Conservation (phyloP, 1,140 invertebrate genomes). For the Mercenaria mercenaria region DNA sequence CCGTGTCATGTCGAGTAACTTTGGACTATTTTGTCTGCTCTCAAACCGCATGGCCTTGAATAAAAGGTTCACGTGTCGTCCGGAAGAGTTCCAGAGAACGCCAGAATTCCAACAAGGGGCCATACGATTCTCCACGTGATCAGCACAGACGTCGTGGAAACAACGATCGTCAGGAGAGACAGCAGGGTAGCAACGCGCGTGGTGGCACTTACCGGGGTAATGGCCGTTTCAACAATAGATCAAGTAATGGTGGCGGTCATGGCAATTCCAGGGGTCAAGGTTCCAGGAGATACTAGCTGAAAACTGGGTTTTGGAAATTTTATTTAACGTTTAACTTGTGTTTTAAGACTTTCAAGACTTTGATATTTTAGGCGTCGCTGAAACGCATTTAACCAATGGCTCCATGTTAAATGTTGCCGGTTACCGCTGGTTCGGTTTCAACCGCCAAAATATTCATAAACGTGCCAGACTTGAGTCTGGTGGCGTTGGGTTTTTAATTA, state of each 20-base stretch:
- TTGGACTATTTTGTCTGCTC: not conserved
- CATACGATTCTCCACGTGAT: not conserved
- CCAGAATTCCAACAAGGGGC: not conserved
- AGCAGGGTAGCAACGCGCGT: not conserved
- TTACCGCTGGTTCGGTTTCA: not conserved
- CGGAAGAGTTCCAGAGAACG: not conserved
- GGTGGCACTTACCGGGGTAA: not conserved
- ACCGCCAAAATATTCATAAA: not conserved
- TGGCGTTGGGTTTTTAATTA: conserved; percentile 16
- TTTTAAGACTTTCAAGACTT: not conserved
- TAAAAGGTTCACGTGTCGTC: not conserved
- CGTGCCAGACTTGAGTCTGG: not conserved
- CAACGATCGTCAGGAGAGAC: not conserved
- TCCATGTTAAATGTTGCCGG: not conserved
- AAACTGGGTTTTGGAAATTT: not conserved
- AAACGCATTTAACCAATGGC: not conserved
- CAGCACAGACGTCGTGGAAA: not conserved
- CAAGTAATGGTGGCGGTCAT: not conserved
- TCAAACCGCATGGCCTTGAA: not conserved
- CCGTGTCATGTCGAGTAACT: not conserved
- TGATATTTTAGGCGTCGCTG: not conserved
- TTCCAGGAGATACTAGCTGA: not conserved
- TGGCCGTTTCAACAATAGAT: not conserved
- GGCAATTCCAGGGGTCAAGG: not conserved
- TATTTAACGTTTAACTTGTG: not conserved